A percentile compares a stretch with the other conserved stretches of the same genome.
Evolutionary conservation across 2,888 invertebrate genomes (phyloP).

Genomic region (Chirona hameri): DNA sequence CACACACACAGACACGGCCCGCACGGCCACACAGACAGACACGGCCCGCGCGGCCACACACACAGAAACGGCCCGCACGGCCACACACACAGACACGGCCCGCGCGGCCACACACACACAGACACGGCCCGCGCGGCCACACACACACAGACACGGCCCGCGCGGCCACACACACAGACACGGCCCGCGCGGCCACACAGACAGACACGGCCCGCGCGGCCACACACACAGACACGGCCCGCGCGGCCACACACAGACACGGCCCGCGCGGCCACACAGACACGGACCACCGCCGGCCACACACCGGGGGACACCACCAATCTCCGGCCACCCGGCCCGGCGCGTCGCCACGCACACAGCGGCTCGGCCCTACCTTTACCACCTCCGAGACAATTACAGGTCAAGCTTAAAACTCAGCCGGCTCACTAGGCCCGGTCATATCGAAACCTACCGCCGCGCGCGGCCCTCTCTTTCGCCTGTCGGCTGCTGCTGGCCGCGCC

Average conservation of each 20-base stretch:
- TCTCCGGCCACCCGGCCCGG: not conserved
- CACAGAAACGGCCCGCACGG: too few relatives aligned
- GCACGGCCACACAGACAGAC: too few relatives aligned
- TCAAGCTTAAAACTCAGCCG: not conserved
- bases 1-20: not conserved
- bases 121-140: not conserved
- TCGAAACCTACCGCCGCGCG: not conserved
- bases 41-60: not conserved
- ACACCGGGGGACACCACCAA: not conserved
- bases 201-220: not conserved
- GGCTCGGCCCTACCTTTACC: not conserved
- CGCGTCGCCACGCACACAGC: not conserved
- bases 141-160: not conserved
- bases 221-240: not conserved
- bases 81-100: not conserved
- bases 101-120: too few relatives aligned
- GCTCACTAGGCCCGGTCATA: not conserved
- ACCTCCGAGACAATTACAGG: not conserved
- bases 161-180: too few relatives aligned
- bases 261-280: not conserved
- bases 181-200: too few relatives aligned
- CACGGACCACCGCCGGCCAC: not conserved
- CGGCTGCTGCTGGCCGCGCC: not conserved
- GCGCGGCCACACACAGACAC: too few relatives aligned
- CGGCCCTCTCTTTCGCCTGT: not conserved